phyloP scores from a whole-genome alignment of 2,888 invertebrate genomes.

The Thymelicus acteon region DNA sequence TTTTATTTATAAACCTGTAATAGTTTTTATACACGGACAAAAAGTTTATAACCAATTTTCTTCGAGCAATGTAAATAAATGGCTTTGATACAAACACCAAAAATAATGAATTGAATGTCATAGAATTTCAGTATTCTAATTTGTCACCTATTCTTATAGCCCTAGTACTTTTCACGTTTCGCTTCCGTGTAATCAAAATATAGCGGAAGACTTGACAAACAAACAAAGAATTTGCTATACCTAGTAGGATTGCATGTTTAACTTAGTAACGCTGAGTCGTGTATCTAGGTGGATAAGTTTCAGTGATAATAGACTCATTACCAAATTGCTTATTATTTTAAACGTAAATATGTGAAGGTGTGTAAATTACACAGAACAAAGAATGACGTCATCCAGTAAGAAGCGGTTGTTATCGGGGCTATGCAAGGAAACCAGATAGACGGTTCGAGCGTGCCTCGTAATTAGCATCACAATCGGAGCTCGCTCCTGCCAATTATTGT shows the following conservation, averaged over 20 bases:
- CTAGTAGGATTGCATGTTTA: not conserved
- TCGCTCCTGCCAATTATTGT: slow-evolving; percentile 27
- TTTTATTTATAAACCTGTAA: not conserved
- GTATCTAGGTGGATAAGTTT: not conserved
- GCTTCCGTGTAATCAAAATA: not conserved
- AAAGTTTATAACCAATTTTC: not conserved
- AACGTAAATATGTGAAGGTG: slow-evolving; percentile 20
- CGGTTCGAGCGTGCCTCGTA: slow-evolving; percentile 11
- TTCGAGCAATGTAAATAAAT: not conserved
- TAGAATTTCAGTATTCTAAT: not conserved
- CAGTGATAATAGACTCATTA: slow-evolving; percentile 12
- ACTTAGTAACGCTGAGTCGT: not conserved
- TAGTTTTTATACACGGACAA: not conserved
- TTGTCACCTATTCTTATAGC: slow-evolving; percentile 1
- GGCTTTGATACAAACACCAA: not conserved
- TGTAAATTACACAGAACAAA: slow-evolving; percentile 15
- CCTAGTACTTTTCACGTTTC: not conserved
- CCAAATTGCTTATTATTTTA: slow-evolving; percentile 20
- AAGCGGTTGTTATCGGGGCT: slow-evolving; percentile 39
- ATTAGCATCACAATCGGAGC: slow-evolving; percentile 34
- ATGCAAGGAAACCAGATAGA: slow-evolving; percentile 41
- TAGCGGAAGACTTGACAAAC: not conserved
- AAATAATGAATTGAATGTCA: not conserved
- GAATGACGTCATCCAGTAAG: slow-evolving; percentile 17
- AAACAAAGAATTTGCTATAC: slow-evolving; percentile 2